Conservation (phyloP, 2,888 invertebrate species). For the Phasia obesa region DNA sequence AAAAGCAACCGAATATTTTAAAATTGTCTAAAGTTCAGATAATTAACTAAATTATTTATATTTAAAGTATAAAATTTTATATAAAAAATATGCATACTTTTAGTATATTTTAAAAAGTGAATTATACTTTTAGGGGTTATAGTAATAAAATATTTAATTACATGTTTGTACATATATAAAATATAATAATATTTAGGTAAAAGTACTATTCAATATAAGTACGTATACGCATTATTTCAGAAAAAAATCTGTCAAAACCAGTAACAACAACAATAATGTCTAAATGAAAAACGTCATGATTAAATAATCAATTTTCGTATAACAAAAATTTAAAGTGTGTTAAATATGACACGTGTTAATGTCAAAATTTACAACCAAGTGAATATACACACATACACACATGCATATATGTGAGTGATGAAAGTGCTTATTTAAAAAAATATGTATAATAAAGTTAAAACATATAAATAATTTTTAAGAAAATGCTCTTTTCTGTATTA, state of each 20-base stretch:
- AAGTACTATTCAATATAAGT: constrained; percentile 8
- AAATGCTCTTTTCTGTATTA: neutral
- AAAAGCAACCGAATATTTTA: constrained; percentile 34
- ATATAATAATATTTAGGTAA: constrained; percentile 5
- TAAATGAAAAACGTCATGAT: constrained; percentile 44
- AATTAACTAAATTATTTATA: constrained; percentile 37
- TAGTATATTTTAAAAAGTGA: constrained; percentile 8
- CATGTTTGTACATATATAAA: neutral
- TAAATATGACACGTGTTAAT: constrained; percentile 56
- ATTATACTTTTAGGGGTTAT: constrained; percentile 4
- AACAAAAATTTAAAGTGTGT: constrained; percentile 8
- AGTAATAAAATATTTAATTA: constrained; percentile 12
- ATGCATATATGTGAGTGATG: neutral
- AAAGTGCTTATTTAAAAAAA: neutral
- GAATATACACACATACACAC: neutral
- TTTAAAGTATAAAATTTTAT: neutral
- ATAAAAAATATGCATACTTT: constrained; percentile 19
- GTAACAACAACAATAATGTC: neutral
- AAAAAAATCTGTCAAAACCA: neutral
- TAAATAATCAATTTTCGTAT: constrained; percentile 55
- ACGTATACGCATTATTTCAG: constrained; percentile 28
- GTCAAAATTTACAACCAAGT: neutral
- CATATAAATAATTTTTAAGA: neutral
- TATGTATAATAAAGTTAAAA: neutral
- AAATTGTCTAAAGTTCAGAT: constrained; percentile 27